These are phyloP conservation scores for Metopia argyrocephala DNA, from an alignment of 2,888 invertebrate species.

Conservation along the genomic window DNA sequence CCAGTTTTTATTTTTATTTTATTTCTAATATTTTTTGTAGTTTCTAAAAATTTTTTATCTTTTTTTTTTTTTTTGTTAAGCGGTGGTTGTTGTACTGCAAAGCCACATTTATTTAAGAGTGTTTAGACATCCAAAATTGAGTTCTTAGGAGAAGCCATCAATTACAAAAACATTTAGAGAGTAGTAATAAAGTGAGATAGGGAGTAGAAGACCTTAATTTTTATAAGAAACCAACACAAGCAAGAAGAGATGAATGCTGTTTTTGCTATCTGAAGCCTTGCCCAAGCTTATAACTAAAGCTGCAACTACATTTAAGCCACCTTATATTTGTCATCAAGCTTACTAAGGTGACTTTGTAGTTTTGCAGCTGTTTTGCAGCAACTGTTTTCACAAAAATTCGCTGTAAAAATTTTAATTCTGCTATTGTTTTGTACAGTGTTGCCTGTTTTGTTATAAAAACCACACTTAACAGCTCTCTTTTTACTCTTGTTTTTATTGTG, in stretches of 20 bases:
- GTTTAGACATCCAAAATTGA: no score
- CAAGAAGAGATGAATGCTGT: conserved; percentile 10
- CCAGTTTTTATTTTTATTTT: conserved; percentile 12
- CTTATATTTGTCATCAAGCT: background rate
- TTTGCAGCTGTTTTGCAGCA: conserved; percentile 41
- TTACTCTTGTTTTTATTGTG: conserved; percentile 21
- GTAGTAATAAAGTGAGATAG: no score
- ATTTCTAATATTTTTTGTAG: conserved; percentile 2
- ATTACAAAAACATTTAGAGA: no score
- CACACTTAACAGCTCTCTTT: no score
- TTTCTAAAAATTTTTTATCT: conserved; percentile 3
- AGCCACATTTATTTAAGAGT: conserved; percentile 12
- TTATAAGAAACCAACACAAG: conserved; percentile 27
- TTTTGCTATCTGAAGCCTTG: conserved; percentile 60
- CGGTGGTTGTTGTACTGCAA: conserved; percentile 47
- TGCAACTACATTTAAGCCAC: conserved; percentile 57
- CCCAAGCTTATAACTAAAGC: conserved; percentile 37
- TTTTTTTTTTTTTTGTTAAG: conserved; percentile 12
- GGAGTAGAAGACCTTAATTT: conserved; percentile 15
- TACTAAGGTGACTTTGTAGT: background rate
- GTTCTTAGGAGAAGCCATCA: no score
- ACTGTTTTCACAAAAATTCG: no score
- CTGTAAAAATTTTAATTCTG: no score
- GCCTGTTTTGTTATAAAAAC: no score
- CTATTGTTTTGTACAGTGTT: no score